Evolutionary conservation across 2,888 invertebrate species (phyloP), one percentile per base, ranked within the genome.

Genomic region (Pycnomerus fuliginosus): DNA sequence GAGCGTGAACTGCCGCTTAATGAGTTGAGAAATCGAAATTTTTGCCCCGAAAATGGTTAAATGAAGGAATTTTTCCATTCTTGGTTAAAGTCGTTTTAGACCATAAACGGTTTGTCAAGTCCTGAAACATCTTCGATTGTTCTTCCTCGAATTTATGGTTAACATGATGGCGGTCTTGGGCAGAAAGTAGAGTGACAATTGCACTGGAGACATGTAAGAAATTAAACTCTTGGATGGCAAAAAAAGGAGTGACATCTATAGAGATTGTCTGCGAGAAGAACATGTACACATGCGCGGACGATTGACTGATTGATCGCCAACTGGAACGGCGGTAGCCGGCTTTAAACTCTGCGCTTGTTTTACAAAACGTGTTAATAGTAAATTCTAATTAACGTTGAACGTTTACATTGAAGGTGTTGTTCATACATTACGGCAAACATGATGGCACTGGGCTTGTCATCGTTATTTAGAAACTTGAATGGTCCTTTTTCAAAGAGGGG

Each of bases 351-450:
- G 5, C 20, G 55, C 64, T 58, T 65, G 66, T 65, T 55, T 50
- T 48, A 62, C 63, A 57, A 57, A 62, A 64, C 55, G 61, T 61
- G 66, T 67, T 66, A 67, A 67, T 67, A 65, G 61, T 67, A 67
- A 68, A 68, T 67, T 66, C 65, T 66, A 68, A 68, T 67, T 68
- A 68, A 68, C 56, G 60, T 62, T 60, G 64, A 61, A 61, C 58
- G 65, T 61, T 66, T 62, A 67, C 66, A 67, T 58, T 55, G 54
- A 55, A 67, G 67, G 67, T 67, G 67, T 65, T 67, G 67, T 67
- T 64, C 61, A 65, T 65, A 65, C 65, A 63, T 65, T 59, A 66
- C 53, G 53, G 56, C 51, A 48, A 55, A 64, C 64, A 65, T 63
- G 64, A 61, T 59, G 61, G 55, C 61, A 45, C n/a, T n/a, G 56